These are phyloP conservation scores for Lagopus leucura DNA, from an alignment of 2,113 vertebrate species.

Conservation along the genomic window DNA sequence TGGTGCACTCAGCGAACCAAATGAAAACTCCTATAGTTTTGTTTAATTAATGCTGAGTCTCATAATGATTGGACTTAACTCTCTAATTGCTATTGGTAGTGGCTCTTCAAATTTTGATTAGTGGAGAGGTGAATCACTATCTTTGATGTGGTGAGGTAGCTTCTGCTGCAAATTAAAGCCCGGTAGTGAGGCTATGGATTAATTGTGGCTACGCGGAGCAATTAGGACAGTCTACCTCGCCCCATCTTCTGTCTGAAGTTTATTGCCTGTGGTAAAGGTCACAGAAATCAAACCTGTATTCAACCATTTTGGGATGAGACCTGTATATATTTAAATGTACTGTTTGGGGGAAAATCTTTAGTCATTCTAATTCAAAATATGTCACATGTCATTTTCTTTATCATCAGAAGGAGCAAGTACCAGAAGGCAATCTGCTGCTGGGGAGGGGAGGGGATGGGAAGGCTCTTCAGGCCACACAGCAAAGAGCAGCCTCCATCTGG, in stretches of 20 bases:
- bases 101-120: constrained; percentile 67
- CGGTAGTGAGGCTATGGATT: constrained; percentile 61
- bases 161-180: constrained; percentile 40
- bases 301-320: not conserved
- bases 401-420: not conserved
- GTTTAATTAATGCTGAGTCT: constrained; percentile 64
- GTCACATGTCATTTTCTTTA: not conserved
- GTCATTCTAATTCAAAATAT: constrained; percentile 30
- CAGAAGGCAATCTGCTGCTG: not conserved
- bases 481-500: constrained; percentile 40
- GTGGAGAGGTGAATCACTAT: constrained; percentile 45
- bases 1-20: not conserved
- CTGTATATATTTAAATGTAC: not conserved
- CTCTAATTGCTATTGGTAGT: constrained; percentile 63
- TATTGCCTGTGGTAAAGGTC: constrained; percentile 48
- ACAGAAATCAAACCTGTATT: constrained; percentile 27
- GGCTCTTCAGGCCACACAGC: constrained; percentile 17
- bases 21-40: constrained; percentile 20
- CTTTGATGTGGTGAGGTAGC: constrained; percentile 59
- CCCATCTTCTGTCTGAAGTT: constrained; percentile 29
- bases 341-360: not conserved
- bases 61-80: constrained; percentile 41
- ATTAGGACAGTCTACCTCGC: constrained; percentile 43
- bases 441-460: not conserved
- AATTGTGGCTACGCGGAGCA: constrained; percentile 38